Evolutionary conservation across 2,797 vertebrate species (phyloP).

Genomic region (Clamator glandarius): DNA sequence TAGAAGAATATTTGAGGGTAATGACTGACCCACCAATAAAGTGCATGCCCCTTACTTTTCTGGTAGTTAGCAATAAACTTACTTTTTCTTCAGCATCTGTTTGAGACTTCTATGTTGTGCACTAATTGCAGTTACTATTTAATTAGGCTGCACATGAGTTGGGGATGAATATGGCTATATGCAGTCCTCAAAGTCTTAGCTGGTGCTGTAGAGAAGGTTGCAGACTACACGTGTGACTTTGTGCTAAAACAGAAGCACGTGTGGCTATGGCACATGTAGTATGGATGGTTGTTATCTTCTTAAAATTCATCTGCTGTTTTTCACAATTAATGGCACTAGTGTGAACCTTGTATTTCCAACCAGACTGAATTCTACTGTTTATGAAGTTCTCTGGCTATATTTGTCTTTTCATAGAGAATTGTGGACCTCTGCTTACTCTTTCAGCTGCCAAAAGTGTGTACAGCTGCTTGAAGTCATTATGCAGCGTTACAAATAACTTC

Average conservation of each 20-base stretch:
- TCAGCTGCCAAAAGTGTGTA: neutral
- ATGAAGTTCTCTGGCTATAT: neutral
- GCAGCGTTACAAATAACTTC: neutral
- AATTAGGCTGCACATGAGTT: neutral
- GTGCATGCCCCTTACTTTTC: neutral
- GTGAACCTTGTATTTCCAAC: neutral
- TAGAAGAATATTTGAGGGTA: neutral
- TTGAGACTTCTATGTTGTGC: neutral
- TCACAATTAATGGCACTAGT: neutral
- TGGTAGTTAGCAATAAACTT: neutral
- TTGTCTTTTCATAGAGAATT: neutral
- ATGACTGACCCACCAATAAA: accelerated
- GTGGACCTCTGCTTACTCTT: neutral
- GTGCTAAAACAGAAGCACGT: neutral
- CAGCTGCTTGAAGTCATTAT: neutral
- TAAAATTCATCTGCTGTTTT: neutral
- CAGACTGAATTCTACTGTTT: neutral
- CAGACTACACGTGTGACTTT: accelerated
- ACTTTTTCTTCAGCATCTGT: neutral
- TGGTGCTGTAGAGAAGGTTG: neutral
- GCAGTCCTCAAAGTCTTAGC: neutral
- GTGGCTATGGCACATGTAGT: neutral
- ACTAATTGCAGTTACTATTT: neutral
- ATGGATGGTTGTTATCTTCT: neutral
- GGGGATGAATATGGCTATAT: neutral